Percentiles rank a stretch among this genome's conserved stretches.
Conservation (phyloP, 1,140 invertebrate species). For the Cataglyphis hispanica region DNA sequence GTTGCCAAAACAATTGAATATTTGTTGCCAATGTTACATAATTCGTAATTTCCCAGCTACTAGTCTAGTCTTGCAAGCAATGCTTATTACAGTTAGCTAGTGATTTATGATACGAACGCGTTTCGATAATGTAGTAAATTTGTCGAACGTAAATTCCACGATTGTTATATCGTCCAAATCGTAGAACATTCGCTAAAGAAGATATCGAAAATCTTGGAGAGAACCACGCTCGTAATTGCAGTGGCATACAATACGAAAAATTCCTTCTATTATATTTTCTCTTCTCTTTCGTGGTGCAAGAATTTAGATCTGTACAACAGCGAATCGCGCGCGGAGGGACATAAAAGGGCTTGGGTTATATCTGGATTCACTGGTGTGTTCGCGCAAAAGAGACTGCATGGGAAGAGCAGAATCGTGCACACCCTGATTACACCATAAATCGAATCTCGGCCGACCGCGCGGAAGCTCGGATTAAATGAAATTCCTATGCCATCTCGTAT, state of each 20-base stretch:
- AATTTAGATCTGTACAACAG: slow-evolving; percentile 54
- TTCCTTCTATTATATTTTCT: slow-evolving; percentile 41
- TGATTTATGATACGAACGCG: neutral
- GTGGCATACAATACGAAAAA: slow-evolving; percentile 62
- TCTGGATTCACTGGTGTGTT: slow-evolving; percentile 57
- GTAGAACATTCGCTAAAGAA: slow-evolving; percentile 16
- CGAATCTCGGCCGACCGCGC: slow-evolving; percentile 83
- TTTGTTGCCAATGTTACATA: neutral
- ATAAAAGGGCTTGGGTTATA: slow-evolving; percentile 63
- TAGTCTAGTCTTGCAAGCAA: neutral
- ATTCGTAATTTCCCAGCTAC: neutral
- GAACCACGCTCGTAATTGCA: slow-evolving; percentile 51
- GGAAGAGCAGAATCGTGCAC: slow-evolving; percentile 73
- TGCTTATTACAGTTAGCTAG: neutral
- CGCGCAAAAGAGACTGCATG: slow-evolving; percentile 58
- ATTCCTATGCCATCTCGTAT: slow-evolving; percentile 84
- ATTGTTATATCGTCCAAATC: slow-evolving; percentile 3
- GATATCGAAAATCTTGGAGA: slow-evolving; percentile 52
- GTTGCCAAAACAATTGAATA: neutral
- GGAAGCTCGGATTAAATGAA: slow-evolving; percentile 84
- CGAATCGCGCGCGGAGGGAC: slow-evolving; percentile 1
- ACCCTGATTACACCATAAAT: slow-evolving; percentile 85
- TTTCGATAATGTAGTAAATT: neutral
- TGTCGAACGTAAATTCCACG: slow-evolving; percentile 6
- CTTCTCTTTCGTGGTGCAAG: slow-evolving; percentile 45